Conservation (phyloP, 1,140 invertebrate genomes). For the Trachymyrmex septentrionalis region DNA sequence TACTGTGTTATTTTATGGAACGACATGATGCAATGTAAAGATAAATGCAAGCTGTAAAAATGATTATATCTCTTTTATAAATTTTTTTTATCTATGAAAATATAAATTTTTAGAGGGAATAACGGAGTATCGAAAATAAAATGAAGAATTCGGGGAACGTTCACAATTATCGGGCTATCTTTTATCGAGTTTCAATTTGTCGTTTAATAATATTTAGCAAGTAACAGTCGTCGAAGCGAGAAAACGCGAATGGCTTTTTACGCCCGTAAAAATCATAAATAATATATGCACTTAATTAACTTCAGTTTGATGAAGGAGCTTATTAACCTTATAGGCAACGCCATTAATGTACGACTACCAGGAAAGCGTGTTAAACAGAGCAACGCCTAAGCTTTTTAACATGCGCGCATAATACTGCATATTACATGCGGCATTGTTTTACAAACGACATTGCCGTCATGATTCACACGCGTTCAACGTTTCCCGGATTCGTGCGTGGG, state of each 20-base stretch:
- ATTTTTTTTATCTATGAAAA: neutral
- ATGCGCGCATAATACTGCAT: neutral
- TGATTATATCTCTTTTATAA: neutral
- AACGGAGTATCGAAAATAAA: neutral
- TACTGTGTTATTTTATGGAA: too few species aligned
- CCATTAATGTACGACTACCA: neutral
- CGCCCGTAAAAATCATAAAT: neutral
- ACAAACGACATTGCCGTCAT: neutral
- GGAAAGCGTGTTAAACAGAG: conserved; percentile 30
- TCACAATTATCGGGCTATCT: neutral
- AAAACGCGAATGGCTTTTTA: neutral
- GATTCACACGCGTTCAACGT: neutral
- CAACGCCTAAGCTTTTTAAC: conserved; percentile 17
- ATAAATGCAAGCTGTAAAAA: neutral
- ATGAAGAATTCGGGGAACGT: neutral
- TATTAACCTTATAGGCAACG: neutral
- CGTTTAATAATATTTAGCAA: neutral
- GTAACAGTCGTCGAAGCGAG: neutral
- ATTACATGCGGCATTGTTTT: conserved; percentile 19
- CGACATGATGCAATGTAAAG: neutral
- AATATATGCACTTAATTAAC: conserved; percentile 3
- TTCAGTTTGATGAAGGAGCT: neutral
- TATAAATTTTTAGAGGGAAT: neutral
- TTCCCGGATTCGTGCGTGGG: too few species aligned
- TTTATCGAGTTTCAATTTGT: neutral